These are phyloP conservation scores for Pheosia gnoma DNA, from an alignment of 2,888 invertebrate genomes.

Conservation along the genomic window DNA sequence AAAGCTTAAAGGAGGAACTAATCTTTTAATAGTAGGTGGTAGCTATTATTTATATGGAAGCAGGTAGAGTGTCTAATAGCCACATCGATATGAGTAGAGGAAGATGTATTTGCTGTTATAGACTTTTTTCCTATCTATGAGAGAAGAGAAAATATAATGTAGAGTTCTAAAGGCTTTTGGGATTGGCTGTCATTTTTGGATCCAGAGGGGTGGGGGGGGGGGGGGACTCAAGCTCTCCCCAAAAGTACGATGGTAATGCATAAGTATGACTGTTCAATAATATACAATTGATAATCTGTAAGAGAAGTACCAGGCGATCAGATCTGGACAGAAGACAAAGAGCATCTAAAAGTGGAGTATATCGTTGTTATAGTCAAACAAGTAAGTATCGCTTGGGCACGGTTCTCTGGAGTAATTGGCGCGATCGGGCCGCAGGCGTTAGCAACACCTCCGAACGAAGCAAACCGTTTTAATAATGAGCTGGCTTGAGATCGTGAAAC, in stretches of 20 bases:
- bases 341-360: constrained; percentile 65
- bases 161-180: no score
- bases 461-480: constrained; percentile 85
- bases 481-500: constrained; percentile 82
- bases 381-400: constrained; percentile 61
- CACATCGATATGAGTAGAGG: no score
- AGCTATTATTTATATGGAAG: neutral
- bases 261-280: no score
- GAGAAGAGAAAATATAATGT: no score
- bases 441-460: constrained; percentile 82
- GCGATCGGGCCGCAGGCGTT: constrained; percentile 72
- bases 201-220: no score
- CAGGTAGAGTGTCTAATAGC: no score
- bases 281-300: neutral
- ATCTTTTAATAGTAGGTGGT: neutral
- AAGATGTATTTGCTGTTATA: no score
- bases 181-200: no score
- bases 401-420: constrained; percentile 75
- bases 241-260: no score
- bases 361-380: constrained; percentile 73
- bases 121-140: no score
- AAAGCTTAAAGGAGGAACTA: no score
- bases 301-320: constrained; percentile 33
- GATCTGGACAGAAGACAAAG: constrained; percentile 53
- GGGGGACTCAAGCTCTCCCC: no score